Percentiles rank a stretch among this genome's conserved stretches.
phyloP scores from a whole-genome alignment of 2,113 vertebrate genomes.

The Trematomus loennbergii region DNA sequence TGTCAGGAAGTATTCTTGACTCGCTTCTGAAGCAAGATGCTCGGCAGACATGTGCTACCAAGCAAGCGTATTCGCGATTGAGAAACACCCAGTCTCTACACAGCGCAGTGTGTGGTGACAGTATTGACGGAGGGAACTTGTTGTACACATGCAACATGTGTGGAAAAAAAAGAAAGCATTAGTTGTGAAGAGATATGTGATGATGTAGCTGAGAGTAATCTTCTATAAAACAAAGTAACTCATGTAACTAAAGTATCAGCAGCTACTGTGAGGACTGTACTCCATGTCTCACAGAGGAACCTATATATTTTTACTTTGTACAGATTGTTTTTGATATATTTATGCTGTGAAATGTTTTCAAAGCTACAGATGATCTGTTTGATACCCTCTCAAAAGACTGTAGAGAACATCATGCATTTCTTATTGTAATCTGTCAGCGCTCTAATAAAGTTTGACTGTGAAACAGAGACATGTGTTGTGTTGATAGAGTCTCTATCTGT shows the following conservation, averaged over 20 bases:
- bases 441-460: background rate
- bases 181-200: background rate
- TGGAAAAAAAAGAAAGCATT: background rate
- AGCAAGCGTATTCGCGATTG: too few relatives aligned
- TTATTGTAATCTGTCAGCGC: background rate
- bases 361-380: background rate
- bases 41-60: too few relatives aligned
- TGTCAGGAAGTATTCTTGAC: too few relatives aligned
- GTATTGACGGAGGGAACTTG: too few relatives aligned
- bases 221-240: background rate
- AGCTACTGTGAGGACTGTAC: background rate
- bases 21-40: too few relatives aligned
- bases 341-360: conserved; percentile 1
- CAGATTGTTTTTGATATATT: background rate
- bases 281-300: background rate
- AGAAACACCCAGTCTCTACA: too few relatives aligned
- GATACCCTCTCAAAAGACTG: background rate
- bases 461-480: background rate
- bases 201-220: too few relatives aligned
- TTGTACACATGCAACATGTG: background rate
- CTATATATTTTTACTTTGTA: background rate
- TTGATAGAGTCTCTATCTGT: background rate
- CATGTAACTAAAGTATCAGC: background rate
- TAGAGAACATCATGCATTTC: background rate
- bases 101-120: too few relatives aligned